These are phyloP conservation scores for Drosophila hamatofila DNA, from an alignment of 2,888 invertebrate genomes.

Conservation along the genomic window DNA sequence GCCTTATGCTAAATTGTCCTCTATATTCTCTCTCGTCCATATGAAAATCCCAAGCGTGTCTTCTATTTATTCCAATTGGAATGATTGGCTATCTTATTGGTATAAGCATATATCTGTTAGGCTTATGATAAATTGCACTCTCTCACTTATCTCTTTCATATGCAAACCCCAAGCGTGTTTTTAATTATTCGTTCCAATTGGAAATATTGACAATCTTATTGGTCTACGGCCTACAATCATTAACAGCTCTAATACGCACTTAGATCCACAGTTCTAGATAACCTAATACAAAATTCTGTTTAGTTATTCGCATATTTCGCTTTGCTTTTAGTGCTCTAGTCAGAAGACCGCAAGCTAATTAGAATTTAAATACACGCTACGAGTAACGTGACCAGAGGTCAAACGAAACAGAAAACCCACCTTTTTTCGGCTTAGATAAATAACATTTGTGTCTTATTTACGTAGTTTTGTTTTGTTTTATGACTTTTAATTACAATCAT, in stretches of 20 bases:
- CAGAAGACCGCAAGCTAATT: slow-evolving; percentile 22
- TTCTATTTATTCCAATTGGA: neutral
- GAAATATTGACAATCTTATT: too few relatives aligned
- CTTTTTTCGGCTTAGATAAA: slow-evolving; percentile 50
- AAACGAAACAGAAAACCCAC: slow-evolving; percentile 13
- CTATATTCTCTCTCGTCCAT: too few relatives aligned
- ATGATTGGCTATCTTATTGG: neutral
- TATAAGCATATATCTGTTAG: too few relatives aligned
- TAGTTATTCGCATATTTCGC: neutral
- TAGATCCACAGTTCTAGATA: neutral
- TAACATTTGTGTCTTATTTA: slow-evolving; percentile 52
- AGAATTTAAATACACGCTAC: slow-evolving; percentile 8
- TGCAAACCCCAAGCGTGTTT: too few relatives aligned
- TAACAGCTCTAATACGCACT: neutral
- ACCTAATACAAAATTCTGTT: neutral
- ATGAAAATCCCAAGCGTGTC: too few relatives aligned
- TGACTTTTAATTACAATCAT: slow-evolving; percentile 75
- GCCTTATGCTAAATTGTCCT: neutral
- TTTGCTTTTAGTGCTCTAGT: neutral
- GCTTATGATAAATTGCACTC: neutral
- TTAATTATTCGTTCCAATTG: neutral
- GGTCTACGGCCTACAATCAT: neutral
- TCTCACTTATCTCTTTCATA: too few relatives aligned
- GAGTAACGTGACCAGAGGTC: slow-evolving; percentile 37
- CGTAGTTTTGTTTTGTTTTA: slow-evolving; percentile 50